Conservation (phyloP, 2,113 vertebrate species). For the Semnornis frantzii region DNA sequence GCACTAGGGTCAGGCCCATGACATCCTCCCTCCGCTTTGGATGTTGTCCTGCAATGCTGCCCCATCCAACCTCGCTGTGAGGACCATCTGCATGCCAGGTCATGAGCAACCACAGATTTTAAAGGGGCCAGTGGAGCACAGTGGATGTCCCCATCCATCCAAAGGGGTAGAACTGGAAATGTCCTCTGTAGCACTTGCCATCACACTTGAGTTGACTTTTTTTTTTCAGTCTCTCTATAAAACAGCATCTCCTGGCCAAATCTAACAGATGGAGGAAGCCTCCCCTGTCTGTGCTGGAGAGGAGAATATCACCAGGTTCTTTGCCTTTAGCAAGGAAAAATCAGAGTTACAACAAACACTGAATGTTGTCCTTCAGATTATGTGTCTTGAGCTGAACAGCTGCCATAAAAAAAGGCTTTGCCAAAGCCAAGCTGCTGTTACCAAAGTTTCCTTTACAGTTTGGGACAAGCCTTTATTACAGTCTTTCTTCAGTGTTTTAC, state of each 20-base stretch:
- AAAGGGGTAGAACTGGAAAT: background rate
- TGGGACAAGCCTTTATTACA: background rate
- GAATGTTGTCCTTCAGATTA: background rate
- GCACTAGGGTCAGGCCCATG: fast-evolving
- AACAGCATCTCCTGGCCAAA: conserved; percentile 1
- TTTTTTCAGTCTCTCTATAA: background rate
- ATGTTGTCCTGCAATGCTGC: background rate
- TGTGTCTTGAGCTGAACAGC: background rate
- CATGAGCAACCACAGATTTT: background rate
- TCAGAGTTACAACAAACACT: background rate
- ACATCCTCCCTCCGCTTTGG: background rate
- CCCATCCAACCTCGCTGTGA: background rate
- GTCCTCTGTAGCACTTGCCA: background rate
- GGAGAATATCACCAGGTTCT: background rate
- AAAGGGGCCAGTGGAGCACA: background rate
- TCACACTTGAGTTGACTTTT: background rate
- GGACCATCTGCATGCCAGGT: background rate
- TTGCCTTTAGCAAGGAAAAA: conserved; percentile 35
- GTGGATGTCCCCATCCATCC: background rate
- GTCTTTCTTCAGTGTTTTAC: background rate
- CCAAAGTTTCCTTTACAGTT: background rate
- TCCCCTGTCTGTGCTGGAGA: background rate
- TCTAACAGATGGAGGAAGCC: conserved; percentile 39
- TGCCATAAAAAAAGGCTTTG: background rate
- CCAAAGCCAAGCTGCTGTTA: background rate